Conservation (phyloP, 2,888 invertebrate species). For the Agrotis segetum region DNA sequence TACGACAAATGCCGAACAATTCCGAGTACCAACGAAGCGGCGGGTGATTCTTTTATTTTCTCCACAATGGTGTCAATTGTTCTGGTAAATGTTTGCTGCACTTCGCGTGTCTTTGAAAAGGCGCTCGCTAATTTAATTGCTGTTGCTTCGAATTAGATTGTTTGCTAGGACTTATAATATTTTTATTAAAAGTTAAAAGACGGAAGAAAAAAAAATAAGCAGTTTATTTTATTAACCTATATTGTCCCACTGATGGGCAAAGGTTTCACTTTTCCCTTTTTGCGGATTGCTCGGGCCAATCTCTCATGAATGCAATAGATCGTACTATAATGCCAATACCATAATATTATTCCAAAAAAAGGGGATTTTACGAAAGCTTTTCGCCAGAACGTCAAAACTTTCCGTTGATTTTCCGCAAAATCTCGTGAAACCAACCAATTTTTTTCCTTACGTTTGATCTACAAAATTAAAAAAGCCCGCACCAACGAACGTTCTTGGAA, state of each 20-base stretch:
- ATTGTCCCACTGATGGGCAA: too few relatives aligned
- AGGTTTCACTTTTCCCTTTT: too few relatives aligned
- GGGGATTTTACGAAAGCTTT: too few relatives aligned
- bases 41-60: conserved; percentile 66
- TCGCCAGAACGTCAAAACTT: background rate
- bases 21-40: conserved; percentile 52
- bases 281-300: too few relatives aligned
- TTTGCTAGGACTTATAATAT: background rate
- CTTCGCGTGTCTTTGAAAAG: conserved; percentile 48
- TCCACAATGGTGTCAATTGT: conserved; percentile 59
- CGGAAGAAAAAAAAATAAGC: too few relatives aligned
- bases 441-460: background rate
- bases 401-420: background rate
- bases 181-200: background rate
- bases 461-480: background rate
- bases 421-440: background rate
- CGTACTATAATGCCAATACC: background rate
- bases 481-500: conserved; percentile 32
- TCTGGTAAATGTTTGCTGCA: conserved; percentile 51
- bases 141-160: conserved; percentile 17
- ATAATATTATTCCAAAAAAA: too few relatives aligned
- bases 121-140: conserved; percentile 52
- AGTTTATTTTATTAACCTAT: too few relatives aligned
- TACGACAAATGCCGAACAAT: conserved; percentile 73
- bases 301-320: too few relatives aligned